Base-by-base conservation (phyloP, 2,113 vertebrate genomes). In the Syrrhaptes paradoxus region DNA sequence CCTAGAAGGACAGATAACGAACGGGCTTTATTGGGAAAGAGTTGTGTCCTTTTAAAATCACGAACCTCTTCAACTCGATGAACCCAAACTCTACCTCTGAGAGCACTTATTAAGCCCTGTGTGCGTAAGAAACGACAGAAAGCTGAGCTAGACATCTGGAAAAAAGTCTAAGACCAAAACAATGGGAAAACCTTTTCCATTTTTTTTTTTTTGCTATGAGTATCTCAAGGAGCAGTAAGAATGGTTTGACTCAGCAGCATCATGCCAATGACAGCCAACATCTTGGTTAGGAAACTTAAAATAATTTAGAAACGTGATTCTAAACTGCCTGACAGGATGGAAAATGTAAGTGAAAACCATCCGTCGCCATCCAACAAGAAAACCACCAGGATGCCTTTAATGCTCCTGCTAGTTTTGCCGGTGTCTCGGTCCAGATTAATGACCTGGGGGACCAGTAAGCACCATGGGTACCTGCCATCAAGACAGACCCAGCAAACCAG, bases 51-150 rank as follows among this genome's bases (percentile, higher is more conserved):
- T 87, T 63, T 51, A 5, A 43, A 68, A 73, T 18, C 57, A 41
- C 0, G 0, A 54, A 11, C 21, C 34, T 52, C 9, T 34, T 72
- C 46, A 26, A 13, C 19, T 43, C 1, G 0, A 3, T 3, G 66
- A 26, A 20, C 8, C 24, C 65, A 21, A 57, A 51, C 41, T 41
- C 41, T 41, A 14, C 41, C 41, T 41, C 41, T 41, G 41, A 41
- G 41, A 41, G 41, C 41, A 41, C 41, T 41, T 41, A 13, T 41
- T 13, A 41, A 41, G 41, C 41, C 41, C 41, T 41, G 41, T 41
- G 3, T 2, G 14, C 18, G 8, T 79, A 25, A 49, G 87, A 36
- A 46, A 51, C 17, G 63, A 12, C 31, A 45, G 26, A 68, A 75
- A 67, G 48, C 71, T 54, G 62, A 87, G 70, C 49, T 70, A 22